Percentiles rank a stretch among this genome's conserved stretches.
phyloP scores from a whole-genome alignment of 2,113 vertebrate genomes.

The Spea multiplicata region DNA sequence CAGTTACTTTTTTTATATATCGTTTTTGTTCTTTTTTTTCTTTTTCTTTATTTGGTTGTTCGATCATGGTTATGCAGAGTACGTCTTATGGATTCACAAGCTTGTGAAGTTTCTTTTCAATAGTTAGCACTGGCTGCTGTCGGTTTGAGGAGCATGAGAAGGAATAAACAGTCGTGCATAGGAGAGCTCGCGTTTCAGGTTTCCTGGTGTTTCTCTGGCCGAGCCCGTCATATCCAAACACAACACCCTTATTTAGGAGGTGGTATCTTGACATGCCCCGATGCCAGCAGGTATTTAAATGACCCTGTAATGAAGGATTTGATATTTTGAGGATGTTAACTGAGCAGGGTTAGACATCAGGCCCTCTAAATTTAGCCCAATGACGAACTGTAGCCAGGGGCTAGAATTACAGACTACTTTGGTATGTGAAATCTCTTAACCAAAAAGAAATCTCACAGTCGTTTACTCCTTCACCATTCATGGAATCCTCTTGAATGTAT shows the following conservation, averaged over 20 bases:
- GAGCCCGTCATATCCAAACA: background rate
- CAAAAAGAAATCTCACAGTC: background rate
- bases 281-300: slow-evolving; percentile 30
- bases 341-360: slow-evolving; percentile 7
- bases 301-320: slow-evolving; percentile 27
- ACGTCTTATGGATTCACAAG: background rate
- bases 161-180: background rate
- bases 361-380: slow-evolving; percentile 22
- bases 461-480: background rate
- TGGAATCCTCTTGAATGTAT: too few relatives aligned
- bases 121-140: background rate
- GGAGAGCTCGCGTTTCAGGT: background rate
- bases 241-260: background rate
- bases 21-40: too few relatives aligned
- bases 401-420: slow-evolving; percentile 15
- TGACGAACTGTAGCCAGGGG: background rate
- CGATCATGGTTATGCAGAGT: background rate
- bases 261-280: slow-evolving; percentile 7
- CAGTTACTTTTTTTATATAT: too few relatives aligned
- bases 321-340: slow-evolving; percentile 26
- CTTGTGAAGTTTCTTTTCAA: background rate
- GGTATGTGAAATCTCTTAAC: background rate
- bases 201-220: slow-evolving; percentile 1
- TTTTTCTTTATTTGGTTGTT: too few relatives aligned
- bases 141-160: background rate